A percentile compares a stretch with the other conserved stretches of the same genome.
These are phyloP conservation scores for Lutraria lutraria DNA, from an alignment of 2,888 invertebrate genomes.

Conservation along the genomic window DNA sequence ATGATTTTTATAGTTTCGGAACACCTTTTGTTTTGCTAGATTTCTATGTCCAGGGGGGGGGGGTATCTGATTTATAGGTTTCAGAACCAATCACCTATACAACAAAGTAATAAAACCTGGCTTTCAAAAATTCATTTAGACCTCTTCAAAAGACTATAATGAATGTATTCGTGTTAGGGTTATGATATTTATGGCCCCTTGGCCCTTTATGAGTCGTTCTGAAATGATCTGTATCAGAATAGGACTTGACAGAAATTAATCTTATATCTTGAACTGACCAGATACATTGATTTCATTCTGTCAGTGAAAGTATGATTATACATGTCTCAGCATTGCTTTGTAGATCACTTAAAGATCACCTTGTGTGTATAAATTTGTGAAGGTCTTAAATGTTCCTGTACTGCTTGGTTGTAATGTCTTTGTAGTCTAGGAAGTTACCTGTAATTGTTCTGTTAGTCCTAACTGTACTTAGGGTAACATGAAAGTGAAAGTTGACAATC, in stretches of 20 bases:
- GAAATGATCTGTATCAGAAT: conserved; percentile 42
- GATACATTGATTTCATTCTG: conserved; percentile 43
- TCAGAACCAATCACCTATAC: conserved; percentile 46
- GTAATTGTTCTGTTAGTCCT: not conserved
- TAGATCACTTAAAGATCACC: not conserved
- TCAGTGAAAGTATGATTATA: conserved; percentile 33
- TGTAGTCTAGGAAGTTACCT: not conserved
- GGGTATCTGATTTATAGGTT: conserved; percentile 49
- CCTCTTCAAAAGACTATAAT: conserved; percentile 44
- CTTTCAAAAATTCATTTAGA: conserved; percentile 33
- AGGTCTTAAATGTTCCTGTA: not conserved
- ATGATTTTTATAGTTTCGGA: conserved; percentile 14
- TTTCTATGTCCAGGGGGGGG: not conserved
- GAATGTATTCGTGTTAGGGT: conserved; percentile 40
- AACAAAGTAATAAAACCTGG: conserved; percentile 30
- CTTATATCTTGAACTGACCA: conserved; percentile 51
- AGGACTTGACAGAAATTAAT: conserved; percentile 43
- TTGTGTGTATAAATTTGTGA: not conserved
- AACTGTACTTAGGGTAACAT: not conserved
- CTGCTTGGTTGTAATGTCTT: not conserved
- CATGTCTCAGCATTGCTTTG: conserved; percentile 17
- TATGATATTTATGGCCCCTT: conserved; percentile 55
- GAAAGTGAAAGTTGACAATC: not conserved
- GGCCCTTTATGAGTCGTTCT: conserved; percentile 37
- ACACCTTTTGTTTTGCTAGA: conserved; percentile 5